Conservation (phyloP, 2,113 vertebrate species). For the Chiloscyllium plagiosum region DNA sequence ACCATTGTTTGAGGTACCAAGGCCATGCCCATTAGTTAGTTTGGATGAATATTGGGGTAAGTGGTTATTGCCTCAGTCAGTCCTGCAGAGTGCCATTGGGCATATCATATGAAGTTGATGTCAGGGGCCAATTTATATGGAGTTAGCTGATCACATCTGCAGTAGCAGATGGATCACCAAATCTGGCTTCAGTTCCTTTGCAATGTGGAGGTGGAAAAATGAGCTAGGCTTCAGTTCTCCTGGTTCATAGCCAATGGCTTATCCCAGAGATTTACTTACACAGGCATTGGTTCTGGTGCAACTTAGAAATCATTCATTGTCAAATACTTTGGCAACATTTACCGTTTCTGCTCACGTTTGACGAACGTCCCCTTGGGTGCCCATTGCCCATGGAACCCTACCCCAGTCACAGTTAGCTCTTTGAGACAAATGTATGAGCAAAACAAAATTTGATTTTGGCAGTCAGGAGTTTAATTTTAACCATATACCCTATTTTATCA, state of each 20-base stretch:
- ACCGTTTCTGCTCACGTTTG: background rate
- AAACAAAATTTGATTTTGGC: background rate
- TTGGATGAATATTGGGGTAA: background rate
- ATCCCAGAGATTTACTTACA: background rate
- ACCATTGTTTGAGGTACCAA: background rate
- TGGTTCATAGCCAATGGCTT: background rate
- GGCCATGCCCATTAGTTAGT: background rate
- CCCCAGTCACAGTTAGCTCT: background rate
- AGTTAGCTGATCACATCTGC: background rate
- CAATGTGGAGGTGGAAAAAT: background rate
- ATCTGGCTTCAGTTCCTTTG: background rate
- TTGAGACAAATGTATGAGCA: background rate
- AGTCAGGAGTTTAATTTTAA: background rate
- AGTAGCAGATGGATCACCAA: background rate
- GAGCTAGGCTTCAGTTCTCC: background rate
- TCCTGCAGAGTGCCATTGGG: background rate
- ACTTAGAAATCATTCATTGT: background rate
- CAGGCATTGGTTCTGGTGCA: background rate
- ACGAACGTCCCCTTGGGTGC: background rate
- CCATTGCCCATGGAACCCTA: background rate
- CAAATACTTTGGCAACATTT: background rate
- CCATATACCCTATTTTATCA: background rate
- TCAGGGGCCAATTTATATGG: background rate
- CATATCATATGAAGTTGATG: background rate
- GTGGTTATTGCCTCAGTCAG: background rate